These are phyloP conservation scores for Ophion ventricosus DNA, from an alignment of 2,888 invertebrate species.

Conservation along the genomic window DNA sequence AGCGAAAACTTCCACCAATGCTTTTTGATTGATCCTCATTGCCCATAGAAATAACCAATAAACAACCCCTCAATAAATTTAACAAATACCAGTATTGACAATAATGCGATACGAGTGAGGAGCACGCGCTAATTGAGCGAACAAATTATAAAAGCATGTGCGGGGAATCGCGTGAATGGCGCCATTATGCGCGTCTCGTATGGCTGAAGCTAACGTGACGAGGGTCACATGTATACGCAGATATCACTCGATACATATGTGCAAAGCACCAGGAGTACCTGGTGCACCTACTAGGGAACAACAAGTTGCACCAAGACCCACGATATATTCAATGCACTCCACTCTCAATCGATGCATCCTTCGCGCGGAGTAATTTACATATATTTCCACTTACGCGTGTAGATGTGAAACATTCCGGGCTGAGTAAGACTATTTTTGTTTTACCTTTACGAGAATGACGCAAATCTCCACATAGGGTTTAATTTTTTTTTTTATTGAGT, in stretches of 20 bases:
- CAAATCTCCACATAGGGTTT: not conserved
- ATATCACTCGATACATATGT: not conserved
- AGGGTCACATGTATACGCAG: not conserved
- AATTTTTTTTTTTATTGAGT: not conserved
- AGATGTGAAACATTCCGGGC: not conserved
- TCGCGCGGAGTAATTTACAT: not conserved
- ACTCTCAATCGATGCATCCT: slow-evolving; percentile 2
- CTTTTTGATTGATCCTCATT: not conserved
- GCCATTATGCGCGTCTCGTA: slow-evolving; percentile 19
- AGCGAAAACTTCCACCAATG: not conserved
- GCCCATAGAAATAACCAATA: not conserved
- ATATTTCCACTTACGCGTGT: slow-evolving; percentile 10
- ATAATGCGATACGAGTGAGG: slow-evolving; percentile 10
- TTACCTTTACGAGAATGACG: not conserved
- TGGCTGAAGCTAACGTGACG: slow-evolving; percentile 20
- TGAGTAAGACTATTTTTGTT: not conserved
- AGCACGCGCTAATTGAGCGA: slow-evolving; percentile 32
- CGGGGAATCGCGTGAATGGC: slow-evolving; percentile 19
- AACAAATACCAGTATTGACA: not conserved
- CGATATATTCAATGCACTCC: slow-evolving; percentile 4
- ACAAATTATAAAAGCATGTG: slow-evolving; percentile 26
- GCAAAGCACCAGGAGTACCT: not conserved
- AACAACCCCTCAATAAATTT: not conserved
- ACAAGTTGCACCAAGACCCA: not conserved
- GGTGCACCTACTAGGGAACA: not conserved